Evolutionary conservation across 2,797 vertebrate species (phyloP).

Genomic region (Coracias cyanogaster): DNA sequence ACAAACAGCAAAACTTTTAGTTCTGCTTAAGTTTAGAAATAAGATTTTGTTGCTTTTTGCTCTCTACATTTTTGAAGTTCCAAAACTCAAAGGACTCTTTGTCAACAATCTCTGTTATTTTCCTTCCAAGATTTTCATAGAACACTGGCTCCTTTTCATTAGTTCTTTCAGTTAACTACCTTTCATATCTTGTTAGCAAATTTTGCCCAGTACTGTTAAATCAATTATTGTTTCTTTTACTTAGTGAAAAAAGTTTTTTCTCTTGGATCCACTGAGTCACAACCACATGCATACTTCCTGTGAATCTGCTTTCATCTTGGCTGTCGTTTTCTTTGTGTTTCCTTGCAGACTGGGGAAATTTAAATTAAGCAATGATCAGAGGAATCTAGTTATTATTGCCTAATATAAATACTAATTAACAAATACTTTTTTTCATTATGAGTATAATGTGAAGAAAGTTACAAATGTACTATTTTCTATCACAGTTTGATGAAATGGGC

Average conservation of each 20-base stretch:
- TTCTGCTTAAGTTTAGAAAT: background rate
- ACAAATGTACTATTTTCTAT: background rate
- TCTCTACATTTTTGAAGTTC: background rate
- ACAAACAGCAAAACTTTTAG: background rate
- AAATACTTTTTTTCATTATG: background rate
- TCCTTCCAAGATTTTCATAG: conserved; percentile 41
- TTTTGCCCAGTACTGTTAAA: background rate
- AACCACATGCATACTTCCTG: conserved; percentile 16
- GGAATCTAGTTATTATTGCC: background rate
- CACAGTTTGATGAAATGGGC: background rate
- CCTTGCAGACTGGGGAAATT: background rate
- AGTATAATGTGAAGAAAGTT: background rate
- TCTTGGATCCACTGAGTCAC: conserved; percentile 36
- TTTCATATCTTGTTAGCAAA: conserved; percentile 41
- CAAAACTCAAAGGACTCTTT: conserved; percentile 42
- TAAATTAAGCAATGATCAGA: conserved; percentile 13
- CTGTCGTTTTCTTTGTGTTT: background rate
- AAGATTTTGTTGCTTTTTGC: background rate
- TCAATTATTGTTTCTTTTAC: conserved; percentile 19
- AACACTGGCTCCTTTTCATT: conserved; percentile 35
- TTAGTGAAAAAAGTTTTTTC: background rate
- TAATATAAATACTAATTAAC: background rate
- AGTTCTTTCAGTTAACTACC: conserved; percentile 34
- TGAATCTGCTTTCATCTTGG: conserved; percentile 27
- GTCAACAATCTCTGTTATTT: conserved; percentile 33